Base-by-base conservation (phyloP, 2,797 vertebrate species). In the Brachyalestes nurse region DNA sequence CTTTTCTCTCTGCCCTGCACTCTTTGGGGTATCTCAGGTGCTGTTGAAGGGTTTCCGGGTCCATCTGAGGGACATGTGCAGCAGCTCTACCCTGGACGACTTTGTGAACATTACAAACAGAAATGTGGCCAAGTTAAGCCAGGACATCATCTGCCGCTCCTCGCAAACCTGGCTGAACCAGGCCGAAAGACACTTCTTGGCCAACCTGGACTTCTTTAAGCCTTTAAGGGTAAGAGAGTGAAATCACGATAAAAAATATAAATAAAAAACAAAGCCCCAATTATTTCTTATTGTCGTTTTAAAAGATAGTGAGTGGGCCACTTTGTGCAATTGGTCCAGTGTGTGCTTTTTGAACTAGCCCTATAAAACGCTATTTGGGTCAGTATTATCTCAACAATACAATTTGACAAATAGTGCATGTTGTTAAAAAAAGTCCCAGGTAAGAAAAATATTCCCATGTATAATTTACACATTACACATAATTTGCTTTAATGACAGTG, bases 141-240 rank as follows among this genome's bases (percentile, higher is more conserved):
- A 95, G 80, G 83, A 92, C 1, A 85, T 92, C 0, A 77, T 97
- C 82, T 99, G 98, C 75, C 74, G 66, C 4, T 90, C 96, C 21
- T 84, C 94, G 0, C 87, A 84, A 1, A 75, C 84, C 72, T 95
- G 94, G 84, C 93, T 98, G 16, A 87, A 91, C 42, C 90, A 83
- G 0, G 93, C 94, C 0, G 95, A 97, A 77, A 85, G 78, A 23
- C 87, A 89, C 19, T 96, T 99, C 70, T 91, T 82, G 67, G 89
- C 89, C 77, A 97, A 96, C 83, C 75, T 97, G 91, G 94, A 98
- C 91, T 94, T 97, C 89, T 83, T 98, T 66, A 97, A 95, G 88
- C 96, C 97, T 0, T 47, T 98, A 40, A 83, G 91, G 93, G 97
- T 99, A 90, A 95, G 92, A 90, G 28, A 64, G 62, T 49, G 23